phyloP scores from a whole-genome alignment of 1,140 invertebrate genomes.

The Diachasma alloeum region DNA sequence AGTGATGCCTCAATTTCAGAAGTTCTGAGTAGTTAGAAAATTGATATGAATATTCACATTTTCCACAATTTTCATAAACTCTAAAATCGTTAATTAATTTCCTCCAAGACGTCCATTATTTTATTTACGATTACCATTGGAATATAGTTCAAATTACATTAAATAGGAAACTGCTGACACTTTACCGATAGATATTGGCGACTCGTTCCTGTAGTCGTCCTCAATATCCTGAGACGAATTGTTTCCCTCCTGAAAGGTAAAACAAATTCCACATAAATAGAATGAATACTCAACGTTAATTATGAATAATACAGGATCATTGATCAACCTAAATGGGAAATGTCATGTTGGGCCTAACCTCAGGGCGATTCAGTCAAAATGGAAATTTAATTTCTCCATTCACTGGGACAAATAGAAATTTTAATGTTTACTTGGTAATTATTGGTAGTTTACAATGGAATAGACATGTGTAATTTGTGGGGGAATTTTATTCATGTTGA shows the following conservation, averaged over 20 bases:
- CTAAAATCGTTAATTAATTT: too few species aligned
- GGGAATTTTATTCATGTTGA: background rate
- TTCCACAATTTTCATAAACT: too few species aligned
- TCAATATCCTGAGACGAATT: background rate
- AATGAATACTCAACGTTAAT: too few species aligned
- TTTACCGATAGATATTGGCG: slow-evolving; percentile 11
- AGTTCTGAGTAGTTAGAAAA: too few species aligned
- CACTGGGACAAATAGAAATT: background rate
- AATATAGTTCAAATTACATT: background rate
- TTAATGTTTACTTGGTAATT: background rate
- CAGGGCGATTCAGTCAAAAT: background rate
- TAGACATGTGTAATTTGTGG: background rate
- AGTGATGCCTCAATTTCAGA: too few species aligned
- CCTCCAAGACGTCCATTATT: too few species aligned
- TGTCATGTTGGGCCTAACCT: background rate
- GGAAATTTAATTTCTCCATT: background rate
- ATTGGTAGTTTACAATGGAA: background rate
- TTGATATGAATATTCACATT: too few species aligned
- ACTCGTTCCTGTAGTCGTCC: background rate
- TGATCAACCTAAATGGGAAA: background rate
- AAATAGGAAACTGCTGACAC: background rate
- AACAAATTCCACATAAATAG: background rate
- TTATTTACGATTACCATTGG: too few species aligned
- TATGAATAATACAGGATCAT: too few species aligned
- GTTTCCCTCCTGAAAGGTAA: background rate